Evolutionary conservation across 2,888 invertebrate species (phyloP).

Genomic region (Homarus gammarus): DNA sequence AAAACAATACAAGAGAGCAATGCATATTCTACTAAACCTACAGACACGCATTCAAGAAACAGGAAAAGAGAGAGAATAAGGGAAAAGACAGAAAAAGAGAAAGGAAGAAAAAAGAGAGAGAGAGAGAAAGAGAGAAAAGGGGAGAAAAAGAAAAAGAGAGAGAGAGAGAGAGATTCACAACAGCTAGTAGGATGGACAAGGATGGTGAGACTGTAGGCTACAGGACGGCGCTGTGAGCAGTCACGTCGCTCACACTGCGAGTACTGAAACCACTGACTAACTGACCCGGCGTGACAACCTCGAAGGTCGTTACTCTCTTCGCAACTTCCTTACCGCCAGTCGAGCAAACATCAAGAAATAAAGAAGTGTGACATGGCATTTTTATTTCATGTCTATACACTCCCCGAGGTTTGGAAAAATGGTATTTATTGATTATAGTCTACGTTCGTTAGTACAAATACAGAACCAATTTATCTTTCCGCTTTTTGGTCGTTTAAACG

Average conservation of each 20-base stretch:
- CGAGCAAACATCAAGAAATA: no score
- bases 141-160: not conserved
- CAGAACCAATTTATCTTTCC: no score
- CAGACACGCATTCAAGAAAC: slow-evolving; percentile 10
- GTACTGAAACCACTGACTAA: no score
- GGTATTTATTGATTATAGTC: no score
- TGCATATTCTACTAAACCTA: not conserved
- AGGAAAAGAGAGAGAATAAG: slow-evolving; percentile 15
- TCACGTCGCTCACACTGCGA: not conserved
- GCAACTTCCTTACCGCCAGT: no score
- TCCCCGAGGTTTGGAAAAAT: not conserved
- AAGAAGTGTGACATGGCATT: no score
- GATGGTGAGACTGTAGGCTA: not conserved
- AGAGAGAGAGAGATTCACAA: not conserved
- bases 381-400: not conserved
- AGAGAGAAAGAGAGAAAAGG: not conserved
- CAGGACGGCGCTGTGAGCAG: not conserved
- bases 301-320: no score
- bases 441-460: no score
- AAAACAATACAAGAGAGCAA: not conserved
- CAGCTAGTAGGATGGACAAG: not conserved
- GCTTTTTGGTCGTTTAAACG: no score
- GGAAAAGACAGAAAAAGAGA: not conserved
- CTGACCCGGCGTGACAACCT: no score
- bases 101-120: not conserved